Evolutionary conservation across 2,113 vertebrate genomes (phyloP), one percentile per base, ranked within the genome.

Genomic region (Cisticola juncidis): DNA sequence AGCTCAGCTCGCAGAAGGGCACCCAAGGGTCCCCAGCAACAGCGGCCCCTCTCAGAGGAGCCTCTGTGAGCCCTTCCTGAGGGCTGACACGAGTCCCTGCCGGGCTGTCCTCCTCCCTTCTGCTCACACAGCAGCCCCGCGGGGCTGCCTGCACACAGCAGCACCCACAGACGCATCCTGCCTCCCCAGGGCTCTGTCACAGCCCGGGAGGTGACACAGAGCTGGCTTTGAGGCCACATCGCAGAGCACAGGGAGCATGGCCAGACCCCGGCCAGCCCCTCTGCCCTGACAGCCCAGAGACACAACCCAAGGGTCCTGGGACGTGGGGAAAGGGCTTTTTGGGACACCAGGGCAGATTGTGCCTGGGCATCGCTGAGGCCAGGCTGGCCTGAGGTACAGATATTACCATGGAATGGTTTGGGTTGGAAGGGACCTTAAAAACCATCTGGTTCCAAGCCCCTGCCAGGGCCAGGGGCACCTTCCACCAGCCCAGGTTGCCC

Each of bases 141-240:
- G 3, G 84, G 40, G 69, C 84, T 53, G 87, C 64, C 87, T 31
- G 84, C 88, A 71, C 5, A 2, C 90, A 44, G 47, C 25, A 3
- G 20, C 24, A 9, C 82, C 62, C 62, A 6, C 76, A 84, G 86
- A 80, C 17, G 5, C 94, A 95, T 92, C 89, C 94, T 86, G 95
- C 61, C 91, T 70, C 77, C 2, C 93, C 69, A 3, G 54, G 68
- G 90, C 65, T 74, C 5, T 35, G 0, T 26, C 78, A 79, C 81
- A 44, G 88, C 81, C 36, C 3, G 0, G 60, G 57, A 47, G 48
- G 66, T 29, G 22, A 57, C 83, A 70, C 35, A 2, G 28, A 62
- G 45, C 72, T 79, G 29, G 22, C 83, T 86, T 14, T 4, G 25
- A 47, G 4, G 12, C n/a, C 81, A 53, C 48, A 9, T 5, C 3